These are phyloP conservation scores for Pelagia noctiluca DNA, from an alignment of 30 jellyfish, hydroid and myxozoan species.

Conservation along the genomic window DNA sequence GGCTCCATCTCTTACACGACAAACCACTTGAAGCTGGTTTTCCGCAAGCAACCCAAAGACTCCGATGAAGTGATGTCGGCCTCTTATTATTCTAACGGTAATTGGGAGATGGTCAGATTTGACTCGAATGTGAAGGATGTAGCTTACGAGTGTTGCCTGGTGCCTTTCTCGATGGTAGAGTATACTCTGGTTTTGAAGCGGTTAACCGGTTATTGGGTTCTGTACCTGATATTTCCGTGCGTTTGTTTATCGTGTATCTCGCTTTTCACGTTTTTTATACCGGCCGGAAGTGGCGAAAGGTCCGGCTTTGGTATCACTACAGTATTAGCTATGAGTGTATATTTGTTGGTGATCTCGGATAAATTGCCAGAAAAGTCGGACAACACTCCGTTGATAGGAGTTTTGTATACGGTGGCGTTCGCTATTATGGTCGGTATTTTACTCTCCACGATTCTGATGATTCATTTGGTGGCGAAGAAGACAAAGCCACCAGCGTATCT, in stretches of 20 bases:
- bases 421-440: conserved; percentile 55
- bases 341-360: conserved; percentile 87
- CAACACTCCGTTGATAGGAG: conserved; percentile 84
- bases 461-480: conserved; percentile 54
- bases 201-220: conserved; percentile 49
- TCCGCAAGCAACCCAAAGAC: conserved; percentile 39
- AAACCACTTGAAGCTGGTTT: conserved; percentile 40
- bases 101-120: conserved; percentile 36
- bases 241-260: conserved; percentile 55
- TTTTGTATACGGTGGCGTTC: conserved; percentile 65
- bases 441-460: conserved; percentile 41
- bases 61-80: conserved; percentile 37
- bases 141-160: conserved; percentile 51
- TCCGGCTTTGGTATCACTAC: conserved; percentile 90
- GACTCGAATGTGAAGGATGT: conserved; percentile 14
- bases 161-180: conserved; percentile 42
- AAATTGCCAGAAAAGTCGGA: conserved; percentile 92
- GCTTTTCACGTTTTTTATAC: conserved; percentile 78
- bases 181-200: conserved; percentile 57
- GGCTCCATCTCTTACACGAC: conserved; percentile 66
- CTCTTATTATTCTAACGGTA: conserved; percentile 45
- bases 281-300: conserved; percentile 94
- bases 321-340: conserved; percentile 84
- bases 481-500: conserved; percentile 65
- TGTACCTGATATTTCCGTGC: conserved; percentile 87